Evolutionary conservation across 2,113 vertebrate species (phyloP).

Genomic region (Acanthisitta chloris): DNA sequence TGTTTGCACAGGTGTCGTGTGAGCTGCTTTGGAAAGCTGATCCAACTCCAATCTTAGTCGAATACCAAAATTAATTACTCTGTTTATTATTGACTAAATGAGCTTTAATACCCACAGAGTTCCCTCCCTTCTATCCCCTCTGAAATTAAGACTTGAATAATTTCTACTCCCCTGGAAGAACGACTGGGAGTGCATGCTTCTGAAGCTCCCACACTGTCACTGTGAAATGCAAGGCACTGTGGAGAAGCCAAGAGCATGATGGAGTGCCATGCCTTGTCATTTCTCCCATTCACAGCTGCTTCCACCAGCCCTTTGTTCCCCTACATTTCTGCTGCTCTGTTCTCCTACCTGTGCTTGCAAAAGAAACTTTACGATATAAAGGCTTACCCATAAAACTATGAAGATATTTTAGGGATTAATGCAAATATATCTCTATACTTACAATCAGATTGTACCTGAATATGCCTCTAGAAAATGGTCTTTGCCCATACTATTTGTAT

Average conservation of each 20-base stretch:
- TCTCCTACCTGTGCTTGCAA: background rate
- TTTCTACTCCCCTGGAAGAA: background rate
- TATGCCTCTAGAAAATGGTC: background rate
- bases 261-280: fast-evolving
- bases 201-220: background rate
- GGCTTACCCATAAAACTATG: background rate
- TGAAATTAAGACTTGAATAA: background rate
- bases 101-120: background rate
- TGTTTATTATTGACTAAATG: background rate
- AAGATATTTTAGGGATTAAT: background rate
- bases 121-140: background rate
- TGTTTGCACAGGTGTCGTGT: background rate
- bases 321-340: background rate
- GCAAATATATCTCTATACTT: background rate
- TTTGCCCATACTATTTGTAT: background rate
- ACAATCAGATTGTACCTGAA: background rate
- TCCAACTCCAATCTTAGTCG: background rate
- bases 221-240: fast-evolving
- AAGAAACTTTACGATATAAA: background rate
- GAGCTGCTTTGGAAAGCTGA: background rate
- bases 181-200: background rate
- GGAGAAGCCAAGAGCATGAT: fast-evolving
- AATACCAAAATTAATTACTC: background rate
- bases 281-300: background rate
- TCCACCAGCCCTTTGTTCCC: background rate